Percentiles rank a stretch among this genome's conserved stretches.
Conservation (phyloP, 2,113 vertebrate species). For the Pontoporia blainvillei region DNA sequence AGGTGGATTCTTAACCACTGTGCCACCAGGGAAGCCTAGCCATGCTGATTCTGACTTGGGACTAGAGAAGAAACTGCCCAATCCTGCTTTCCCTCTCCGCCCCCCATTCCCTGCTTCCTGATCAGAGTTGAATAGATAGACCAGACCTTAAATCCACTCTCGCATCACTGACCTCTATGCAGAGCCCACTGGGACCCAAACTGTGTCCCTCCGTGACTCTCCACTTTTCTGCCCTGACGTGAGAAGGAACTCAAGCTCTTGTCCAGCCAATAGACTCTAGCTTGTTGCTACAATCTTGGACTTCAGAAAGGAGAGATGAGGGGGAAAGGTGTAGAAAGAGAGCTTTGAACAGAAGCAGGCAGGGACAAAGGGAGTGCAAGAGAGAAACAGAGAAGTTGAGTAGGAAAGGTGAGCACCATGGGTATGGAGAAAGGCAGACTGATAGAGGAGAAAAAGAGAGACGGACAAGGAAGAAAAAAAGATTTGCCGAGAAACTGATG, state of each 20-base stretch:
- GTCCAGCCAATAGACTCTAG: background rate
- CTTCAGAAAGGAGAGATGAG: background rate
- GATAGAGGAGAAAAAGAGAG: background rate
- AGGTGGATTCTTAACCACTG: too few relatives aligned
- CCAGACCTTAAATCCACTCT: background rate
- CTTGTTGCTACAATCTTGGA: background rate
- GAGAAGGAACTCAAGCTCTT: background rate
- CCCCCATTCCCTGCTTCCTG: background rate
- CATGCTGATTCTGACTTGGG: background rate
- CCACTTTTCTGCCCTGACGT: background rate
- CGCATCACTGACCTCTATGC: background rate
- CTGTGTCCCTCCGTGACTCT: background rate
- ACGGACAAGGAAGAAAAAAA: conserved; percentile 4
- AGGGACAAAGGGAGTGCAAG: background rate
- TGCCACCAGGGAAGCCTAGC: too few relatives aligned
- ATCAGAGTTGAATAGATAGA: background rate
- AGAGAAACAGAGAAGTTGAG: background rate
- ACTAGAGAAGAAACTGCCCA: background rate
- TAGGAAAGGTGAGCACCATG: background rate
- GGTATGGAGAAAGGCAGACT: background rate
- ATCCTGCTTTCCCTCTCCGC: background rate
- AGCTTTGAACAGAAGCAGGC: background rate
- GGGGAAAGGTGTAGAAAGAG: background rate
- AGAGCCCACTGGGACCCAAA: background rate
- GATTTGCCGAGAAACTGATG: conserved; percentile 73